A percentile compares a stretch with the other conserved stretches of the same genome.
Conservation (phyloP, 2,888 invertebrate genomes). For the Cordilura impudica region DNA sequence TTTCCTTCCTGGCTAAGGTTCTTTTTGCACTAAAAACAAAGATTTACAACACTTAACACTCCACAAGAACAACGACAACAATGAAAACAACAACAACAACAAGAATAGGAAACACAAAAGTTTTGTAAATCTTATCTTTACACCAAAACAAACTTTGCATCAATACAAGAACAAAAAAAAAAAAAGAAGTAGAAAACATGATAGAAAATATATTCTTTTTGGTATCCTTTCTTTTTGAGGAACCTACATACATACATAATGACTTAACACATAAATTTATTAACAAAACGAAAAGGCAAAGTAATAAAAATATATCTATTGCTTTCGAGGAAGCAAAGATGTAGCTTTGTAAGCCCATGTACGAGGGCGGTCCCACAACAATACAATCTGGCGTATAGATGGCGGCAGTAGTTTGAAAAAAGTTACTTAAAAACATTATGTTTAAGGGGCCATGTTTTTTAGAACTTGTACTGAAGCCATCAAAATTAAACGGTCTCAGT, state of each 20-base stretch:
- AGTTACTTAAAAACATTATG: no score
- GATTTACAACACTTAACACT: constrained; percentile 40
- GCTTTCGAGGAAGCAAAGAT: neutral
- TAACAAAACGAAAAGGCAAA: constrained; percentile 3
- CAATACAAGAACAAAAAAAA: constrained; percentile 1
- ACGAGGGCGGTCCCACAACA: no score
- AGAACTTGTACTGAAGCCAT: no score
- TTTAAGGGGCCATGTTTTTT: no score
- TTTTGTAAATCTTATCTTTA: constrained; percentile 41
- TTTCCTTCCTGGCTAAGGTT: constrained; percentile 25
- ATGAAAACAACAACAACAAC: neutral
- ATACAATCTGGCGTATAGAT: no score
- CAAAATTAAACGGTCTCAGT: no score
- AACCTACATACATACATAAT: constrained; percentile 23
- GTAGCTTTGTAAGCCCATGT: neutral
- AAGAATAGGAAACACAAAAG: neutral
- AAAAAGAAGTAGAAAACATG: neutral
- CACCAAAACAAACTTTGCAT: constrained; percentile 16
- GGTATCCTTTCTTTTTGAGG: neutral
- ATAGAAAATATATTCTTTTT: neutral
- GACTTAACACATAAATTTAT: constrained; percentile 40
- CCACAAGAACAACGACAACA: neutral
- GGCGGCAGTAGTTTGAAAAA: no score
- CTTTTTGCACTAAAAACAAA: constrained; percentile 5
- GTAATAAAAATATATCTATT: neutral